A percentile compares a stretch with the other conserved stretches of the same genome.
Conservation (phyloP, 2,888 invertebrate genomes). For the Scelioninae gen. 1 region DNA sequence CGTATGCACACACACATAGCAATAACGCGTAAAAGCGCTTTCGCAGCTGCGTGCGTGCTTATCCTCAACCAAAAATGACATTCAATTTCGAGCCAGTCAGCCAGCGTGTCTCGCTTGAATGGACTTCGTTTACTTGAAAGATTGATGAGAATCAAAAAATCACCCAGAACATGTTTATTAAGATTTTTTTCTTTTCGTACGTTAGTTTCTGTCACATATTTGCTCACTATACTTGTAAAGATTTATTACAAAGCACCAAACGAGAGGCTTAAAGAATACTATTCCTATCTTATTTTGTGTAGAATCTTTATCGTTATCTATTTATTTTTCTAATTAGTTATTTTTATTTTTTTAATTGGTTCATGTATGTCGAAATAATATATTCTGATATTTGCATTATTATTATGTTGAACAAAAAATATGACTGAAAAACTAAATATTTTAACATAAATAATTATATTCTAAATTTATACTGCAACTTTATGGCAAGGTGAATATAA, state of each 20-base stretch:
- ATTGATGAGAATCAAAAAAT: slow-evolving; percentile 58
- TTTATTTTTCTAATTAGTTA: no score
- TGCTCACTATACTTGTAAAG: not conserved
- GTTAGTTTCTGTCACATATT: slow-evolving; percentile 16
- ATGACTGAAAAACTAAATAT: no score
- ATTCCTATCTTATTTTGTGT: not conserved
- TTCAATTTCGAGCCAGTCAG: slow-evolving; percentile 65
- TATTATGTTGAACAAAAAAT: no score
- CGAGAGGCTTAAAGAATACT: not conserved
- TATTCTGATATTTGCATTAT: no score
- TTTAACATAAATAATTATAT: no score
- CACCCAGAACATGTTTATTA: slow-evolving; percentile 37
- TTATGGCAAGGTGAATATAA: no score
- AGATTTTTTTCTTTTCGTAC: slow-evolving; percentile 41
- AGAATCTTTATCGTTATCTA: not conserved
- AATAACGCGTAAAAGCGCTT: slow-evolving; percentile 32
- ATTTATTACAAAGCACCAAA: slow-evolving; percentile 21
- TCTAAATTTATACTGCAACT: no score
- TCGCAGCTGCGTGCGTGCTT: slow-evolving; percentile 48
- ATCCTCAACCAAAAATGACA: slow-evolving; percentile 59
- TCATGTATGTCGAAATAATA: no score
- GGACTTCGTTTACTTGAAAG: slow-evolving; percentile 44
- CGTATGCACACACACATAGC: slow-evolving; percentile 5
- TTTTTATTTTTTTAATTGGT: no score
- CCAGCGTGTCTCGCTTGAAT: slow-evolving; percentile 59